Conservation (phyloP, 2,888 invertebrate species). For the Cremastinae sp. region DNA sequence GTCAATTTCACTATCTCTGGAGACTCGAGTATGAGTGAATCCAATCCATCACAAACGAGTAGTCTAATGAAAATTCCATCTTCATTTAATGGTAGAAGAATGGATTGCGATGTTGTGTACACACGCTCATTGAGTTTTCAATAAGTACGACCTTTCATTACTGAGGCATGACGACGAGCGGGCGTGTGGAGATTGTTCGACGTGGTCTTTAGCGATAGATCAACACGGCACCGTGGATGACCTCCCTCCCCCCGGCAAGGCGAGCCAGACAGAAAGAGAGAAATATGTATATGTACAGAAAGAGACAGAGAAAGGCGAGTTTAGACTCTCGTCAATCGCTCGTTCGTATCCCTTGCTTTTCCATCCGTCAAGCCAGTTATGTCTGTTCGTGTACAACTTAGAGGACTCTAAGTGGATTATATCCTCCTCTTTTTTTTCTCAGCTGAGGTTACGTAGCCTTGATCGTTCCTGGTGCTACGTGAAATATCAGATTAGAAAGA, state of each 20-base stretch:
- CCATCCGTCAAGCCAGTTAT: conserved; percentile 49
- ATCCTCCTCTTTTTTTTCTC: background rate
- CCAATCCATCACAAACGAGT: conserved; percentile 55
- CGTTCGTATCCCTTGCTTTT: conserved; percentile 39
- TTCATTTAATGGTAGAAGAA: conserved; percentile 13
- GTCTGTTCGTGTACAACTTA: background rate
- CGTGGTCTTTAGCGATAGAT: conserved; percentile 58
- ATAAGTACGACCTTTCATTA: conserved; percentile 58
- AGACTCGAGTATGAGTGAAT: conserved; percentile 29
- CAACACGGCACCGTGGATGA: conserved; percentile 57
- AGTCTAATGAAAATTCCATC: conserved; percentile 57
- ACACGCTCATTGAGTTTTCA: conserved; percentile 58
- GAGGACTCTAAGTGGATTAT: background rate
- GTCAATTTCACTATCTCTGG: conserved; percentile 15
- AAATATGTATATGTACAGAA: too few relatives aligned
- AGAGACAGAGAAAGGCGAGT: conserved; percentile 26
- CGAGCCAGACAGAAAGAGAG: too few relatives aligned
- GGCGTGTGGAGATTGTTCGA: conserved; percentile 54
- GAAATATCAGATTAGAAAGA: background rate
- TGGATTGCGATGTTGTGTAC: conserved; percentile 19
- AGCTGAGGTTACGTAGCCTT: background rate
- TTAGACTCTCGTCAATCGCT: conserved; percentile 43
- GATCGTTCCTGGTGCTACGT: background rate
- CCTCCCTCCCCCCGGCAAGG: conserved; percentile 33
- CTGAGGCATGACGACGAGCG: conserved; percentile 40